A percentile compares a stretch with the other conserved stretches of the same genome.
Conservation (phyloP, 2,113 vertebrate species). For the Pluvialis apricaria region DNA sequence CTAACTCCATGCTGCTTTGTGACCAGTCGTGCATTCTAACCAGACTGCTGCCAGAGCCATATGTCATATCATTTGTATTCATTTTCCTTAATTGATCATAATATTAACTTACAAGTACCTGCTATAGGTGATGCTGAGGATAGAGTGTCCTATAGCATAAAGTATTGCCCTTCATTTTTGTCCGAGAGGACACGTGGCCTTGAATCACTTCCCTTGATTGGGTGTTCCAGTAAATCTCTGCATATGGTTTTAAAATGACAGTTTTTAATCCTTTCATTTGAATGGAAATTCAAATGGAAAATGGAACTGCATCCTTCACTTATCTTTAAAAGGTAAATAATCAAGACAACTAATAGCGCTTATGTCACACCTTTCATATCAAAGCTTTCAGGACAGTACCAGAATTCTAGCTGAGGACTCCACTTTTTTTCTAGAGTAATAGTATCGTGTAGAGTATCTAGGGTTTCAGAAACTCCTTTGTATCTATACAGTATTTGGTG, state of each 20-base stretch:
- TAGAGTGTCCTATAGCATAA: not conserved
- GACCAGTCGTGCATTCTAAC: not conserved
- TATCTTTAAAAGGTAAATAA: not conserved
- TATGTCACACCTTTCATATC: not conserved
- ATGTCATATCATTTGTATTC: conserved; percentile 18
- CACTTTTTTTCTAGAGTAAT: not conserved
- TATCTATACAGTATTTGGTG: not conserved
- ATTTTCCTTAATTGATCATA: conserved; percentile 35
- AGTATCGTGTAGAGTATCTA: not conserved
- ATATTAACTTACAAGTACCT: conserved; percentile 16
- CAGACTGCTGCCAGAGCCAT: not conserved
- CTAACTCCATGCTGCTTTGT: not conserved
- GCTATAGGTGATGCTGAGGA: not conserved
- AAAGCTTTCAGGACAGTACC: not conserved
- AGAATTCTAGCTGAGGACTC: not conserved
- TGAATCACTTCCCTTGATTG: not conserved
- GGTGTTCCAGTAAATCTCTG: not conserved
- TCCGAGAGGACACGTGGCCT: not conserved
- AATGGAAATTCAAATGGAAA: not conserved
- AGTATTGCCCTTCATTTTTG: not conserved
- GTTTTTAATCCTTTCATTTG: not conserved
- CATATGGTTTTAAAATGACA: not conserved
- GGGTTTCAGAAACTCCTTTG: not conserved
- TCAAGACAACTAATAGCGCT: not conserved
- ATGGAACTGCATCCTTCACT: not conserved